A percentile compares a stretch with the other conserved stretches of the same genome.
phyloP scores from a whole-genome alignment of 2,888 invertebrate genomes.

The Galerucella pusilla region DNA sequence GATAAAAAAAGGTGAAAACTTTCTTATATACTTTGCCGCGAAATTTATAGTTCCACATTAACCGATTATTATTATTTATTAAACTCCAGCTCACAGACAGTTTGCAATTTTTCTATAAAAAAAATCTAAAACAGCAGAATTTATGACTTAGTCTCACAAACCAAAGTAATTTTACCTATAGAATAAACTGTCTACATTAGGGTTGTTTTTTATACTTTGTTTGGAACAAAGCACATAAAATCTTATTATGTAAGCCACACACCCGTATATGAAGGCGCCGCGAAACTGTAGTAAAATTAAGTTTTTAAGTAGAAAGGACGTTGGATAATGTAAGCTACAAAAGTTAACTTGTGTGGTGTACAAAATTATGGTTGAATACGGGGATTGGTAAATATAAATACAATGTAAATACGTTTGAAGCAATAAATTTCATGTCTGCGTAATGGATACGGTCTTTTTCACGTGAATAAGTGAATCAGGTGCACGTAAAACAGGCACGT shows the following conservation, averaged over 20 bases:
- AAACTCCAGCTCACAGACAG: not conserved
- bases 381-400: not conserved
- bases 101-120: not conserved
- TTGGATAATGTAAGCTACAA: not conserved
- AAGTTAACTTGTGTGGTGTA: not conserved
- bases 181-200: not conserved
- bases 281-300: not conserved
- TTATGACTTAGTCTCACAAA: not conserved
- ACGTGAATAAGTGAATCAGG: too few species aligned
- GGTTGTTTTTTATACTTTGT: not conserved
- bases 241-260: not conserved
- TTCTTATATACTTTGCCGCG: too few species aligned
- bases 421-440: too few species aligned
- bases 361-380: not conserved
- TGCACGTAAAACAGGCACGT: too few species aligned
- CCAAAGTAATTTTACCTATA: not conserved
- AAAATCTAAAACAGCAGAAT: not conserved
- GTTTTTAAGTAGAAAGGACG: not conserved
- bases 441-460: too few species aligned
- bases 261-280: not conserved
- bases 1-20: too few species aligned
- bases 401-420: not conserved
- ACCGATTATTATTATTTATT: not conserved
- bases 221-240: not conserved
- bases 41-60: too few species aligned